Percentiles rank a stretch among this genome's conserved stretches.
Evolutionary conservation across 2,113 vertebrate species (phyloP).

Genomic region (Oceanodroma tethys): DNA sequence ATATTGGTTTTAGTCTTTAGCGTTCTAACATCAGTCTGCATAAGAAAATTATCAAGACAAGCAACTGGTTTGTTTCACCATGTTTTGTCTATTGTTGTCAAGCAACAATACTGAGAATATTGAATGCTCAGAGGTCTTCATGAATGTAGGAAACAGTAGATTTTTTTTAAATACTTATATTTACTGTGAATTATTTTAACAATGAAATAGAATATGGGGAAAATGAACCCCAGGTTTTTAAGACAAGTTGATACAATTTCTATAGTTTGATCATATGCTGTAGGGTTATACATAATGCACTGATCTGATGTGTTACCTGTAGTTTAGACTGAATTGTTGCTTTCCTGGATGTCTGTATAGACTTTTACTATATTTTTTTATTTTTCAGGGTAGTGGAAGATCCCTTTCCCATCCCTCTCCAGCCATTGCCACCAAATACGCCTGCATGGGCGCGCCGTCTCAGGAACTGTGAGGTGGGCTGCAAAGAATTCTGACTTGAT

Average conservation of each 20-base stretch:
- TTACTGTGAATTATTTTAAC: not conserved
- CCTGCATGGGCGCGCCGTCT: constrained; percentile 81
- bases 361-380: not conserved
- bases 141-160: not conserved
- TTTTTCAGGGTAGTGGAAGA: constrained; percentile 67
- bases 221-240: not conserved
- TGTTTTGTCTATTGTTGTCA: not conserved
- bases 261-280: not conserved
- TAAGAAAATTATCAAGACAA: not conserved
- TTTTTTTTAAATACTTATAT: not conserved
- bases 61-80: not conserved
- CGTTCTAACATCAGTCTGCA: not conserved
- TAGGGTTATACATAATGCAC: not conserved
- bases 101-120: not conserved
- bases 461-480: constrained; percentile 79
- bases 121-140: not conserved
- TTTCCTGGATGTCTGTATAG: not conserved
- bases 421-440: constrained; percentile 71
- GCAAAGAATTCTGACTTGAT: not conserved
- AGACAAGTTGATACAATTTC: not conserved
- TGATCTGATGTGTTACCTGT: not conserved
- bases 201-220: not conserved
- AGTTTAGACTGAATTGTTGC: not conserved
- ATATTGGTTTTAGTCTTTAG: not conserved
- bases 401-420: constrained; percentile 68